Evolutionary conservation across 2,797 vertebrate species (phyloP), one percentile per base, ranked within the genome.

Genomic region (Vireo griseus): DNA sequence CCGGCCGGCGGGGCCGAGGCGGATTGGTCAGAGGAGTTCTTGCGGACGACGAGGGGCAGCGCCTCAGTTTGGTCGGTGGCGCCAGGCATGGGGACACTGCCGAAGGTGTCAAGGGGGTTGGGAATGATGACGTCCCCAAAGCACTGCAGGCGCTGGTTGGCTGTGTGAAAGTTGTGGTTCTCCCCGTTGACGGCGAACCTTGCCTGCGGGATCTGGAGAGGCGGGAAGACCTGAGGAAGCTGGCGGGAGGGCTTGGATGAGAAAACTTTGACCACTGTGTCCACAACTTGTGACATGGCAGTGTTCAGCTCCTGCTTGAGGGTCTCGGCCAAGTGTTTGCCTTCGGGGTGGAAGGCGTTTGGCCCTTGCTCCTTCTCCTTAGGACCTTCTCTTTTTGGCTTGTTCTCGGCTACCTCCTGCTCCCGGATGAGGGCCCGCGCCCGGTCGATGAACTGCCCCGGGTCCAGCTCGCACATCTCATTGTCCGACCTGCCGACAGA

Each of bases 81-180:
- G 14, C 97, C 87, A 9, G 99, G 98, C 95, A 99, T 98, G 54
- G 98, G 98, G 97, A 99, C 98, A 8, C 98, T 98, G 96, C 98
- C 97, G 28, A 99, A 99, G 78, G 98, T 98, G 97, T 99, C 99
- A 13, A 99, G 97, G 50, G 99, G 98, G 96, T 98, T 99, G 95
- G 99, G 99, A 98, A 99, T 99, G 98, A 99, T 99, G 98, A 99
- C 99, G 42, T 99, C 99, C 69, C 99, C 99, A 11, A 99, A 99
- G 97, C 99, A 99, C 97, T 99, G 99, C 96, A 99, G 98, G 97
- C 98, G 98, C 97, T 99, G 99, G 98, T 99, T 99, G 97, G 99
- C 95, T 25, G 99, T 99, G 98, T 99, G 99, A 97, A 99, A 99
- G 97, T 99, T 99, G 94, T 99, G 98, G 98, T 99, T 99, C 86